Conservation (phyloP, 30 jellyfish, hydroid and myxozoan species). For the Cassiopea andromeda region DNA sequence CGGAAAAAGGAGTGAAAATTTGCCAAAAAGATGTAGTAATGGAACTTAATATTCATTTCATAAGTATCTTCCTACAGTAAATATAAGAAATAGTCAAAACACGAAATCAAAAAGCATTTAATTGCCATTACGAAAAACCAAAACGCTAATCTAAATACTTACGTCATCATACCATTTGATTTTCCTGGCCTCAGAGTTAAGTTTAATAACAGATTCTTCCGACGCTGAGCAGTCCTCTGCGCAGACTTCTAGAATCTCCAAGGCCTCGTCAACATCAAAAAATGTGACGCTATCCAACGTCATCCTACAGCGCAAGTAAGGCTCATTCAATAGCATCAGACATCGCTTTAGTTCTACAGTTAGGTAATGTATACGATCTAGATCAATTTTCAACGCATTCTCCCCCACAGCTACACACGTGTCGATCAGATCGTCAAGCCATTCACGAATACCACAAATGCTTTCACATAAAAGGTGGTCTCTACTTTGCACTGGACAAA, state of each 20-base stretch:
- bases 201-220: not conserved
- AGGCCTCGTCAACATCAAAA: conserved; percentile 57
- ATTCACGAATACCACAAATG: conserved; percentile 25
- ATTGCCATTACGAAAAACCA: not conserved
- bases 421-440: conserved; percentile 54
- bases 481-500: conserved; percentile 25
- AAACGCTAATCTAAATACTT: not conserved
- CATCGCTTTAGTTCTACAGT: conserved; percentile 49
- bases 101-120: too few species aligned
- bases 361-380: conserved; percentile 47
- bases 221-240: conserved; percentile 51
- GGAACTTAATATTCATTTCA: too few species aligned
- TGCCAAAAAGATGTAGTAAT: too few species aligned
- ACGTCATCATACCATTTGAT: conserved; percentile 83
- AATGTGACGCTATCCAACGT: conserved; percentile 34
- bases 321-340: conserved; percentile 59
- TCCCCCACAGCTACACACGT: conserved; percentile 25
- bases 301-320: conserved; percentile 40
- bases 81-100: too few species aligned
- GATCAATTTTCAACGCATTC: conserved; percentile 47
- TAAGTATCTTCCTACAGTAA: too few species aligned
- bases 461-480: conserved; percentile 57
- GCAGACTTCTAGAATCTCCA: conserved; percentile 69
- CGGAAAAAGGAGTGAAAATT: too few species aligned
- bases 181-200: conserved; percentile 50